Base-by-base conservation (phyloP, 2,888 invertebrate genomes). In the Orchesellides sinensis region DNA sequence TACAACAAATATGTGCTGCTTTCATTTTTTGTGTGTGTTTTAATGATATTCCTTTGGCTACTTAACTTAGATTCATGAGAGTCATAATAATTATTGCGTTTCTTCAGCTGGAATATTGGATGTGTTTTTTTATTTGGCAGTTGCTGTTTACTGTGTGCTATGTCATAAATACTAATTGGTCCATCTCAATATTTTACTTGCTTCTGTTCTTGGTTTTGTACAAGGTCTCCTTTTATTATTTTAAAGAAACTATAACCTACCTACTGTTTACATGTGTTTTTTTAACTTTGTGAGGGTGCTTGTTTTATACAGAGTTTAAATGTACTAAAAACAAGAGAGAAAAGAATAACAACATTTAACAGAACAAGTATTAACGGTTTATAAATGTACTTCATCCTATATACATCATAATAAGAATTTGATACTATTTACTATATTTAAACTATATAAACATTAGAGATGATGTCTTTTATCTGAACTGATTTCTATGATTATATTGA, bases 331-430 rank as follows among this genome's bases (percentile, higher is more conserved):
- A 59, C 25, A 27, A 12, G 32, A 59, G 17, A 29, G 40, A 40
- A 40, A 40, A 14, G 40, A 59, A 23, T 59, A 59, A 59, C 59
- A 59, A 59, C 59, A 32, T n/a, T 29, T 59, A 59, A 56, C 59
- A 59, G 59, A 59, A 25, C 59, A 59, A 59, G 59, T 59, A 59
- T 59, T 59, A 59, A 59, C n/a, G 59, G 32, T 32, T 59, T 59
- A 29, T 32, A 32, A 59, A 2, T 23, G 27, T 56, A 32, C 14
- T 32, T 14, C 14, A 25, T 59, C 5, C 17, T 23, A 54, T 23
- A 4, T 54, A 47, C 54, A 54, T 32, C 59, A 59, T 17, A 14
- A 6, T 54, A 59, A n/a, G 32, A 59, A 59, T 59, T 59, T 59
- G 59, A 59, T 59, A 59, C 59, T 40, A 32, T 4, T 59, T 59